phyloP scores from a whole-genome alignment of 2,113 vertebrate species.

The Rhea americana region DNA sequence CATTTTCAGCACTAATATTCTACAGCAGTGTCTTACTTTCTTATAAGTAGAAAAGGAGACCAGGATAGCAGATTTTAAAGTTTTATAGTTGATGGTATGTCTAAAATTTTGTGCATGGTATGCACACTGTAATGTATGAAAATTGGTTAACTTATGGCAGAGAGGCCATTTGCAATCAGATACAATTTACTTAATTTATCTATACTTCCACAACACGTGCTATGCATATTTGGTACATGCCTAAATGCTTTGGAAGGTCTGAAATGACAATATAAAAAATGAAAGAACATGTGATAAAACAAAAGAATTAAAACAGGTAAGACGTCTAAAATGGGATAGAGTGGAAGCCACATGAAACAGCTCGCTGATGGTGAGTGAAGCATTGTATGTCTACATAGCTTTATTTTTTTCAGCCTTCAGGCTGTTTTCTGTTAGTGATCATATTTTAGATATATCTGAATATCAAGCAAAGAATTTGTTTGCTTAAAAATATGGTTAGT shows the following conservation, averaged over 20 bases:
- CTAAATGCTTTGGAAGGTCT: background rate
- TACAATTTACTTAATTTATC: background rate
- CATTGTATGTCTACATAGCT: background rate
- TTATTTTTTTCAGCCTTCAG: background rate
- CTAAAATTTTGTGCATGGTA: background rate
- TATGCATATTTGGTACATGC: background rate
- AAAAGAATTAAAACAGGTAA: background rate
- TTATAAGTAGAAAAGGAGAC: background rate
- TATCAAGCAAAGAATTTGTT: background rate
- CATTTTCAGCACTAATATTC: background rate
- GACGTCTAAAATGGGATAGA: background rate
- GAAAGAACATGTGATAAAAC: background rate
- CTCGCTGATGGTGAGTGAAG: background rate
- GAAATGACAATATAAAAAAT: background rate
- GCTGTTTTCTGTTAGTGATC: background rate
- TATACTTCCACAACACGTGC: background rate
- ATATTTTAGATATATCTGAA: background rate
- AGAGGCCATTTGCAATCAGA: background rate
- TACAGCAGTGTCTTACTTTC: background rate
- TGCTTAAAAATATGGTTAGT: background rate
- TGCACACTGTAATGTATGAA: fast-evolving
- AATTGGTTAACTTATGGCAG: background rate
- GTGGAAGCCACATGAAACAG: background rate
- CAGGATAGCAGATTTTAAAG: background rate
- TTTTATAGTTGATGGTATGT: background rate